phyloP scores from a whole-genome alignment of 2,113 vertebrate genomes.

The Trematocara nigrifrons region DNA sequence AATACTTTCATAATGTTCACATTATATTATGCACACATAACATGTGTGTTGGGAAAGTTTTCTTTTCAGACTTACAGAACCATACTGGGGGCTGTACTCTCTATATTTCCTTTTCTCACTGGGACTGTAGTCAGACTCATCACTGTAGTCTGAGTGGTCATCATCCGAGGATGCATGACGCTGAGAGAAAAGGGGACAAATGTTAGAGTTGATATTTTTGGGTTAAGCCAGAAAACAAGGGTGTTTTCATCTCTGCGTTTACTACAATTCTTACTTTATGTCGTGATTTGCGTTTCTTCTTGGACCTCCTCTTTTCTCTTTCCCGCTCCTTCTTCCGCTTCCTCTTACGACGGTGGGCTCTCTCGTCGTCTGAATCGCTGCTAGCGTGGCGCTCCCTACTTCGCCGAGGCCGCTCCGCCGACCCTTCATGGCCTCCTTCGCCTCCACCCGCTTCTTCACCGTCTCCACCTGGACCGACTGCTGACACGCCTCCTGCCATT shows the following conservation, averaged over 20 bases:
- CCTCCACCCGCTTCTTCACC: constrained; percentile 67
- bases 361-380: constrained; percentile 80
- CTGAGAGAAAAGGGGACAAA: constrained; percentile 48
- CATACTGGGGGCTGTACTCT: constrained; percentile 88
- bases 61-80: constrained; percentile 63
- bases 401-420: constrained; percentile 68
- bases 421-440: constrained; percentile 41
- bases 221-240: background rate
- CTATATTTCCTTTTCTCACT: constrained; percentile 90
- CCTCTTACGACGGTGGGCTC: constrained; percentile 81
- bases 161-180: constrained; percentile 92
- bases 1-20: background rate
- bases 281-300: constrained; percentile 89
- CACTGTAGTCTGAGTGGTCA: constrained; percentile 89
- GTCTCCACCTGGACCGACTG: constrained; percentile 69
- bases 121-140: constrained; percentile 91
- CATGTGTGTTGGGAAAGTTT: background rate
- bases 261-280: constrained; percentile 77
- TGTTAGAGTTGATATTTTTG: background rate
- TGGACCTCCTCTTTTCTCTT: constrained; percentile 81
- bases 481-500: constrained; percentile 34
- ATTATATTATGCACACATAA: background rate
- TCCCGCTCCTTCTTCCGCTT: constrained; percentile 89
- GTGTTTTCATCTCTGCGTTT: background rate
- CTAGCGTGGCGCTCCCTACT: constrained; percentile 80